Percentiles rank a stretch among this genome's conserved stretches.
phyloP scores from a whole-genome alignment of 2,113 vertebrate genomes.

The Polypterus bichir region DNA sequence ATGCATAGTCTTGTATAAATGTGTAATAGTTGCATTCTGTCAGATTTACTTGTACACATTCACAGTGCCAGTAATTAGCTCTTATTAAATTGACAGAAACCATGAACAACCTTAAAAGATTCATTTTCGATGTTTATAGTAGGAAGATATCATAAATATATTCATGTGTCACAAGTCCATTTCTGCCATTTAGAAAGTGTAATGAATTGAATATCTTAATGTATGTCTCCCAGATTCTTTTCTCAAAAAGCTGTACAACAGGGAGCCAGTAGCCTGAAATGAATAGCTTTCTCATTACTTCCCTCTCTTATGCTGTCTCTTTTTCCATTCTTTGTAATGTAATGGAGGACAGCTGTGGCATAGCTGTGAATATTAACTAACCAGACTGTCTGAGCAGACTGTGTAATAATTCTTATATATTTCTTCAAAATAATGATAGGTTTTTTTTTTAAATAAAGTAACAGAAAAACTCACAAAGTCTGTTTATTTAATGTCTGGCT shows the following conservation, averaged over 20 bases:
- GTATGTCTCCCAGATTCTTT: background rate
- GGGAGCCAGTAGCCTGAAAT: slow-evolving; percentile 39
- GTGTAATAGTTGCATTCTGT: no score
- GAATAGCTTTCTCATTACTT: slow-evolving; percentile 61
- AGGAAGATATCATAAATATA: no score
- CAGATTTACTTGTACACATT: no score
- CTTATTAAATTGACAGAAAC: no score
- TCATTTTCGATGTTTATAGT: no score
- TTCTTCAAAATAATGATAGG: slow-evolving; percentile 60
- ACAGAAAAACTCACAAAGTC: background rate
- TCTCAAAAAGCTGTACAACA: slow-evolving; percentile 25
- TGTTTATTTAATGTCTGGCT: no score
- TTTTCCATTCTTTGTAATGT: slow-evolving; percentile 59
- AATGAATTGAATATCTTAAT: background rate
- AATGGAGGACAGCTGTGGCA: slow-evolving; percentile 63
- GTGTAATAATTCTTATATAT: slow-evolving; percentile 64
- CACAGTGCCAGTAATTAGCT: no score
- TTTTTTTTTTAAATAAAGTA: slow-evolving; percentile 38
- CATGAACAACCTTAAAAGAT: no score
- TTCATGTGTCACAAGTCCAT: slow-evolving; percentile 41
- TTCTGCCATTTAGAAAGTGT: slow-evolving; percentile 22
- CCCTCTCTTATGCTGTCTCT: slow-evolving; percentile 49
- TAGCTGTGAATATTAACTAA: slow-evolving; percentile 71
- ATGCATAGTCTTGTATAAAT: no score
- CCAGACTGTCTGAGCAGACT: slow-evolving; percentile 48